Evolutionary conservation across 2,888 invertebrate species (phyloP), one percentile per base, ranked within the genome.

Genomic region (Phalera bucephala): DNA sequence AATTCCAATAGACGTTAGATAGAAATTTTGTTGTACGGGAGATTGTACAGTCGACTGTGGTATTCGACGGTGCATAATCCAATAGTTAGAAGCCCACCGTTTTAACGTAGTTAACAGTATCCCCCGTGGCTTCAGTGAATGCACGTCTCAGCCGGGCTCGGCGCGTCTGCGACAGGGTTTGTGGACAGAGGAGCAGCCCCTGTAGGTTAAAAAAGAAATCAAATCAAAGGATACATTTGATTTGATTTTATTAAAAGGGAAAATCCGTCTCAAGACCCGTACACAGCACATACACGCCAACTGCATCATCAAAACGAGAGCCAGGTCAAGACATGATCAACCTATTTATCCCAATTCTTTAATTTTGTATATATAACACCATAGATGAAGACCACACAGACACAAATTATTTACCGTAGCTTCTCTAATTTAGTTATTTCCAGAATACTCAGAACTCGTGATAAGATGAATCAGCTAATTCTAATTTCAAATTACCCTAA

Each of bases 131-230:
- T 91, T 96, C 95, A 81, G 96, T 96, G 91, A 95, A 95, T 78
- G 96, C 96, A 80, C 96, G 93, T 87, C 96, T 93, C 88, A 96
- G 93, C 76, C 95, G 93, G 80, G 95, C 93, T 73, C 96, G 93
- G 78, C 96, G 94, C 78, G 94, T 94, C 92, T 96, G 95, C 91
- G 96, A 94, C 93, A 96, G 93, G 84, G 95, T 95, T 91, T 95
- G 95, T 77, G 96, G 95, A 91, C 95, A 95, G 91, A 96, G 95
- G 87, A 96, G 94, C 91, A 95, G 94, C 80, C 95, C 95, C 93
- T 95, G 94, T 72, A 78, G 85, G 78, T 79, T 72, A 80, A 80
- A 85, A 87, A 84, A 79, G 52, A 72, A 76, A 79, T 73, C 80
- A 78, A 80, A 80, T 72, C 80, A 77, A 76, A 76, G 42, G 52